Conservation (phyloP, 2,797 vertebrate genomes). For the Austrolebias charrua region DNA sequence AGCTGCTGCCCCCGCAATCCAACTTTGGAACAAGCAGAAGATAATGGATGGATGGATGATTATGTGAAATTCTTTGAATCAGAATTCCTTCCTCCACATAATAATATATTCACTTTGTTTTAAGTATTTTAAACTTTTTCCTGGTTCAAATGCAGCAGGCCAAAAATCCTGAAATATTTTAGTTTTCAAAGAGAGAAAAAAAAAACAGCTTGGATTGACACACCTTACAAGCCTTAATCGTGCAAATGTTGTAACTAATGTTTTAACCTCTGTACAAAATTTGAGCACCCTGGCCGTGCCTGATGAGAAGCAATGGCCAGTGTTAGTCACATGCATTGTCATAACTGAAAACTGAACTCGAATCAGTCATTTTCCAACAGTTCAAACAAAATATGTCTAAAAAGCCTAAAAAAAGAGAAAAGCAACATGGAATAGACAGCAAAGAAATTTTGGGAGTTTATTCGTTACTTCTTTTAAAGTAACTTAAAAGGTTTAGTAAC, state of each 20-base stretch:
- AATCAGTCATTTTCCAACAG: not conserved
- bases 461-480: not conserved
- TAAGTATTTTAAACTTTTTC: not conserved
- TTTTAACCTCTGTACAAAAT: not conserved
- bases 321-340: not conserved
- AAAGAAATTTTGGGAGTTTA: not conserved
- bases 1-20: too few relatives aligned
- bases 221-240: too few relatives aligned
- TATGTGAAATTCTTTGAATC: too few relatives aligned
- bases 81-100: not conserved
- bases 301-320: not conserved
- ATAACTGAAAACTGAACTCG: not conserved
- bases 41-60: too few relatives aligned
- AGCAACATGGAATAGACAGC: not conserved
- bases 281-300: not conserved
- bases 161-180: constrained; percentile 7
- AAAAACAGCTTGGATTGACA: too few relatives aligned
- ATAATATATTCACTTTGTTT: not conserved
- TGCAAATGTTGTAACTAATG: too few relatives aligned
- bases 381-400: not conserved
- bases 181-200: too few relatives aligned
- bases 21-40: too few relatives aligned
- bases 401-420: not conserved
- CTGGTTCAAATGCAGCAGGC: not conserved
- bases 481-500: not conserved